phyloP scores from a whole-genome alignment of 2,888 invertebrate genomes.

The Sphecodes monilicornis region DNA sequence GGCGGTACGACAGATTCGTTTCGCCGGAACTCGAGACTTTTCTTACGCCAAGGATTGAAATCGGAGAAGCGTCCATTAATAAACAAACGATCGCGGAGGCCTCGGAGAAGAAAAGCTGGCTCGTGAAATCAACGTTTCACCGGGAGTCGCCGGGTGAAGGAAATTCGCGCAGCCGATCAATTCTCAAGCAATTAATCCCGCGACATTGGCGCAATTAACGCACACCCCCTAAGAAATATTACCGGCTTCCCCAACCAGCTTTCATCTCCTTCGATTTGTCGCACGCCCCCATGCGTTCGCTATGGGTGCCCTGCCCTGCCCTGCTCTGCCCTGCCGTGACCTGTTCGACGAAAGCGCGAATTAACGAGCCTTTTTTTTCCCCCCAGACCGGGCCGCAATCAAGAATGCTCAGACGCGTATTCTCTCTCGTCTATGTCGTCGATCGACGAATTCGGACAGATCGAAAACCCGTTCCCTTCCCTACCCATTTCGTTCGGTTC shows the following conservation, averaged over 20 bases:
- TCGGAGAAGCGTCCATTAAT: neutral
- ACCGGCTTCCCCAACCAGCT: constrained; percentile 31
- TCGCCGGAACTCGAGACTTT: neutral
- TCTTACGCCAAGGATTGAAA: neutral
- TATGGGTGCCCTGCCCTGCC: neutral
- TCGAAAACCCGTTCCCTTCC: neutral
- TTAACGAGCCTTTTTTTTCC: constrained; percentile 56
- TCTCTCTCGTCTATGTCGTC: neutral
- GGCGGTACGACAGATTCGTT: too few relatives aligned
- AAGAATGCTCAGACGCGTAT: constrained; percentile 33
- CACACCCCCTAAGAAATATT: constrained; percentile 51
- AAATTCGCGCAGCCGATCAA: constrained; percentile 33
- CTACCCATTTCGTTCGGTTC: neutral
- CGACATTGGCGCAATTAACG: constrained; percentile 59
- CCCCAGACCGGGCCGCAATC: constrained; percentile 22
- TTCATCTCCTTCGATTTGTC: constrained; percentile 28
- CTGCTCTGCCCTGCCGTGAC: neutral
- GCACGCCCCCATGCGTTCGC: neutral
- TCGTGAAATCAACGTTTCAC: neutral
- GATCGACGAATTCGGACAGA: constrained; percentile 11
- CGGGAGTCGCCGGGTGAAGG: neutral
- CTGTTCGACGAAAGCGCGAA: constrained; percentile 53
- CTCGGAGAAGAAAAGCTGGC: neutral
- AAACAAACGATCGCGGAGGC: neutral
- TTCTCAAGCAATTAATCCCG: constrained; percentile 62